Conservation (phyloP, 2,797 vertebrate species). For the Numenius phaeopus region DNA sequence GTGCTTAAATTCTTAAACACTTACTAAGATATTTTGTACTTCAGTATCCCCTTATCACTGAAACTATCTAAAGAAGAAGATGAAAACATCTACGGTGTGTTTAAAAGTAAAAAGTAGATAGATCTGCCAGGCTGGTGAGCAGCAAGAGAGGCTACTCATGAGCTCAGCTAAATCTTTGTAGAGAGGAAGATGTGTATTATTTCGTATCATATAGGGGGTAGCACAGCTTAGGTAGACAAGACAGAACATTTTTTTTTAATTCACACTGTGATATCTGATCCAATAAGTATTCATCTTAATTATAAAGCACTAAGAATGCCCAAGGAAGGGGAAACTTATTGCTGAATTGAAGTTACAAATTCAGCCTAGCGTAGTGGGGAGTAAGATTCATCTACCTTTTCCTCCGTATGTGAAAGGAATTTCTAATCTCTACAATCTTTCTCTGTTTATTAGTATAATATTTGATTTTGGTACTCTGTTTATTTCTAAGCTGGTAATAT, state of each 20-base stretch:
- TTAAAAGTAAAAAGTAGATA: neutral
- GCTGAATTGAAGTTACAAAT: neutral
- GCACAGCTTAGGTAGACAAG: neutral
- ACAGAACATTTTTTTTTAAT: neutral
- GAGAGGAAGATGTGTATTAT: neutral
- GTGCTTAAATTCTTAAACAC: neutral
- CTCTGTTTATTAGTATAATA: slow-evolving; percentile 11
- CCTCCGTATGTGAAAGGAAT: neutral
- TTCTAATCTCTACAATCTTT: neutral
- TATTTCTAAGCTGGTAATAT: neutral
- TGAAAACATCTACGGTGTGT: neutral
- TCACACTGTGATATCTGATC: neutral
- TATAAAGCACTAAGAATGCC: neutral
- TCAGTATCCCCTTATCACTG: neutral
- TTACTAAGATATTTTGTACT: neutral
- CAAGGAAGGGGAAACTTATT: neutral
- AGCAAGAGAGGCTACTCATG: neutral
- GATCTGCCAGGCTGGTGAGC: neutral
- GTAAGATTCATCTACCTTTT: neutral
- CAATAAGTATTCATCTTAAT: neutral
- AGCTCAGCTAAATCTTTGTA: neutral
- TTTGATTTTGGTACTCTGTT: neutral
- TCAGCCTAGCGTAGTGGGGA: neutral
- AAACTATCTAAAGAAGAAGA: neutral
- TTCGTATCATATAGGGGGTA: neutral